Evolutionary conservation across 2,113 vertebrate genomes (phyloP).

Genomic region (Phocoena sinus): DNA sequence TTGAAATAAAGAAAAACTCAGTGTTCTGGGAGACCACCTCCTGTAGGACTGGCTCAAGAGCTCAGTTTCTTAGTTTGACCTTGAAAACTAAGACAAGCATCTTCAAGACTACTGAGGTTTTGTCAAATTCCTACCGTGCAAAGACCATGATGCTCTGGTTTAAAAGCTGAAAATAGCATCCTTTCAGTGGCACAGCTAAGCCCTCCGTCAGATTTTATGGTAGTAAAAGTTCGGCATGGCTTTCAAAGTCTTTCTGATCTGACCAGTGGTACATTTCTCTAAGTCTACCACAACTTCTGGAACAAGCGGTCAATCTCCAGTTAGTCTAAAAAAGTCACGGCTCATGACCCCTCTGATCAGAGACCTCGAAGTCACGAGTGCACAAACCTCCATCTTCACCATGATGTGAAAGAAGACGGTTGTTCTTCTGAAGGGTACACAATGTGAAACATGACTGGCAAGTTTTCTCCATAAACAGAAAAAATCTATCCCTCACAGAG

Average conservation of each 20-base stretch:
- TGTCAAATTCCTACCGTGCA: constrained; percentile 74
- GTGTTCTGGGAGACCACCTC: constrained; percentile 38
- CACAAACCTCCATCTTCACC: constrained; percentile 37
- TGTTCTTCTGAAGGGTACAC: constrained; percentile 76
- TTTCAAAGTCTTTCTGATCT: constrained; percentile 74
- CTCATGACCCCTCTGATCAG: constrained; percentile 60
- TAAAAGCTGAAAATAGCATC: constrained; percentile 59
- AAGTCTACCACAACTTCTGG: constrained; percentile 54
- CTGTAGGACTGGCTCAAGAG: constrained; percentile 31
- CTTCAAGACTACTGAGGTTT: constrained; percentile 62
- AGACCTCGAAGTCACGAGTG: constrained; percentile 39
- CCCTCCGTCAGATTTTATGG: constrained; percentile 60
- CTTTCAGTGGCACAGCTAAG: constrained; percentile 66
- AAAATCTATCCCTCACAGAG: constrained; percentile 80
- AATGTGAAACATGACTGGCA: constrained; percentile 77
- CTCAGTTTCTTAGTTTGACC: constrained; percentile 72
- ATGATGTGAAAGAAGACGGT: constrained; percentile 66
- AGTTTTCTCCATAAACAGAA: constrained; percentile 83
- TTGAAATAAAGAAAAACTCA: constrained; percentile 60
- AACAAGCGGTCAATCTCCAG: constrained; percentile 66
- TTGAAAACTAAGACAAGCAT: constrained; percentile 69
- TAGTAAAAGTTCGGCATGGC: constrained; percentile 49
- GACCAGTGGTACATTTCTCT: constrained; percentile 51
- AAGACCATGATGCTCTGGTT: constrained; percentile 59
- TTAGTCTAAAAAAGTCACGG: constrained; percentile 66